Conservation (phyloP, 2,888 invertebrate species). For the Pterobdella sp. region DNA sequence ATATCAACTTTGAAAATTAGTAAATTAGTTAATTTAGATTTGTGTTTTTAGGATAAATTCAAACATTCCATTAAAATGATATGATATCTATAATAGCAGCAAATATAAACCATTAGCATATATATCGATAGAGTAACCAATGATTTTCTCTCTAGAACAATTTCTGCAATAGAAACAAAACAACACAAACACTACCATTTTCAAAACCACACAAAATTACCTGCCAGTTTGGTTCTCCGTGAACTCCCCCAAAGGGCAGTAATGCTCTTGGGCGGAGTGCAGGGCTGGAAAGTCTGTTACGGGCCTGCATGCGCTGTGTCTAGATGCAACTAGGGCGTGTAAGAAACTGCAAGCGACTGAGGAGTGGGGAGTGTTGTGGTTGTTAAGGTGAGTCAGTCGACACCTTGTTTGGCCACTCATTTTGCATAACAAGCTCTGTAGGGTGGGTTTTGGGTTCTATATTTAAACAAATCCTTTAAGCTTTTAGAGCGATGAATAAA, state of each 20-base stretch:
- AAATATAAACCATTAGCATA: too few species aligned
- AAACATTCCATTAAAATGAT: too few species aligned
- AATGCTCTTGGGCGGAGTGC: background rate
- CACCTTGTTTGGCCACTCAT: background rate
- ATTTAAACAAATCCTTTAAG: background rate
- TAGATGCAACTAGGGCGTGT: background rate
- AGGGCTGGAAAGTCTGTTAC: background rate
- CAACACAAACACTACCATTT: background rate
- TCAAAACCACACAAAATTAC: background rate
- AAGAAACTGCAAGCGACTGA: constrained; percentile 5
- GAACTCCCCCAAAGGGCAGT: background rate
- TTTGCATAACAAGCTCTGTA: background rate
- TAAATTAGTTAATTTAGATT: too few species aligned
- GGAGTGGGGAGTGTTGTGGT: constrained; percentile 1
- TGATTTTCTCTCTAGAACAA: too few species aligned
- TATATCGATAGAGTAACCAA: too few species aligned
- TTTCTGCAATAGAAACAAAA: too few species aligned
- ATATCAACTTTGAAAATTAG: too few species aligned
- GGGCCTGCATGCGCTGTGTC: background rate
- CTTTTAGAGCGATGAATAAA: background rate
- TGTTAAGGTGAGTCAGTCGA: constrained; percentile 1
- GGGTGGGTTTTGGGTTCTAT: too few species aligned
- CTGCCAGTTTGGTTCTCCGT: background rate
- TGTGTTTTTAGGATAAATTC: too few species aligned
- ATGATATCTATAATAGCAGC: too few species aligned